A percentile compares a stretch with the other conserved stretches of the same genome.
phyloP scores from a whole-genome alignment of 2,888 invertebrate genomes.

The Hybos culiciformis region DNA sequence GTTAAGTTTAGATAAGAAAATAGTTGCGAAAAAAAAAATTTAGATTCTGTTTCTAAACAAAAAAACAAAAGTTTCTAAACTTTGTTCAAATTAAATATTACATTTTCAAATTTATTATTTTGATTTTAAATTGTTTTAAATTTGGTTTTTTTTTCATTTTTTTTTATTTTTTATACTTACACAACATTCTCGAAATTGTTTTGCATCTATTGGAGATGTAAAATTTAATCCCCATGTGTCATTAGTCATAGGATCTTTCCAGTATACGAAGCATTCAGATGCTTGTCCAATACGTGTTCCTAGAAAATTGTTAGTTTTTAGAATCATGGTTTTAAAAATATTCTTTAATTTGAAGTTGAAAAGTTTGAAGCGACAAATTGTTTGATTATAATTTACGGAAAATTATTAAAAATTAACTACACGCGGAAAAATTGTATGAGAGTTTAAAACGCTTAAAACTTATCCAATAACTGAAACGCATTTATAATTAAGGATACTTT shows the following conservation, averaged over 20 bases:
- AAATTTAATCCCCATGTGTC: slow-evolving; percentile 99
- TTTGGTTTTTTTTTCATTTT: neutral
- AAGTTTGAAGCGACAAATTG: neutral
- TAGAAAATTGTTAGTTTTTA: slow-evolving; percentile 33
- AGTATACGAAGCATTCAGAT: slow-evolving; percentile 97
- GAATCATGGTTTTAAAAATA: slow-evolving; percentile 3
- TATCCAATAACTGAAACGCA: too few relatives aligned
- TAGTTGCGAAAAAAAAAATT: too few relatives aligned
- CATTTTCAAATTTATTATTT: too few relatives aligned
- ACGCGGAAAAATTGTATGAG: too few relatives aligned
- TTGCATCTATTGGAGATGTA: slow-evolving; percentile 92
- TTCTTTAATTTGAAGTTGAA: slow-evolving; percentile 4
- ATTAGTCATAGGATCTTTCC: slow-evolving; percentile 94
- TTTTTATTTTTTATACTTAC: slow-evolving; percentile 59
- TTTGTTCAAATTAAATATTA: too few relatives aligned
- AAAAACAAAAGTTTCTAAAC: too few relatives aligned
- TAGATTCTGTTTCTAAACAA: neutral
- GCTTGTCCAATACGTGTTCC: slow-evolving; percentile 95
- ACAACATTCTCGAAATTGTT: slow-evolving; percentile 92
- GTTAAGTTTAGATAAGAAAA: neutral
- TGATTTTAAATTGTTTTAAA: slow-evolving; percentile 1
- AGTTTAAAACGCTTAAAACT: too few relatives aligned
- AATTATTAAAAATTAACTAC: too few relatives aligned
- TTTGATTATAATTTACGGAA: neutral
- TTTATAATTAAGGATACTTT: too few relatives aligned